These are phyloP conservation scores for Proteles cristata DNA, from an alignment of 2,113 vertebrate species.

Conservation along the genomic window DNA sequence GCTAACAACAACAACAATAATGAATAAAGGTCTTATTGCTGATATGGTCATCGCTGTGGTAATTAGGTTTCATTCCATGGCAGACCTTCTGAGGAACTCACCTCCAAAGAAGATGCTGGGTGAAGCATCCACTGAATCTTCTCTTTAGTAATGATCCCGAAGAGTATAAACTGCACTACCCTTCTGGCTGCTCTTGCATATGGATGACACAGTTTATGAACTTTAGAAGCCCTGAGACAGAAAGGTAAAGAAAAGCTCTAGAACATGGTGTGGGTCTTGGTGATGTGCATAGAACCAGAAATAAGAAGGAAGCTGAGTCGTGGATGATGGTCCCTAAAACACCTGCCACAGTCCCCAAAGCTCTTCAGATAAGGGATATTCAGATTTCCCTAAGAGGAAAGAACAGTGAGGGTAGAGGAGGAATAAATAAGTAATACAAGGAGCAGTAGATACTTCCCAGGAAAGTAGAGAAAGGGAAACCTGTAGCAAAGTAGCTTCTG, in stretches of 20 bases:
- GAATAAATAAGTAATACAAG: neutral
- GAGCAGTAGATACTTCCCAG: neutral
- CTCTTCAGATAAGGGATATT: neutral
- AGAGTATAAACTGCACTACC: accelerated
- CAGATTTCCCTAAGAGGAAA: neutral
- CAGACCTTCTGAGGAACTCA: neutral
- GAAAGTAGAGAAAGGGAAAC: neutral
- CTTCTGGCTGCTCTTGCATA: neutral
- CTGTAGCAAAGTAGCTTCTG: neutral
- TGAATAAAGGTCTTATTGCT: neutral
- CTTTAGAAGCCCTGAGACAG: neutral
- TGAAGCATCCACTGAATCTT: neutral
- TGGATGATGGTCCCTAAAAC: neutral
- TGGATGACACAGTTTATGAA: neutral
- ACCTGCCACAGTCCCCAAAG: neutral
- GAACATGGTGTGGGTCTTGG: neutral
- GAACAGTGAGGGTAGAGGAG: neutral
- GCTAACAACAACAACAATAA: neutral
- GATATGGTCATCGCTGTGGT: neutral
- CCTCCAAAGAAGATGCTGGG: neutral
- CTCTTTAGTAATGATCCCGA: neutral
- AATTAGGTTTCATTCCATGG: neutral
- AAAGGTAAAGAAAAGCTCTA: neutral
- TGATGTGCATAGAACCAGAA: neutral
- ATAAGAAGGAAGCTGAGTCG: neutral